Conservation (phyloP, 2,797 vertebrate species). For the Tamandua tetradactyla region DNA sequence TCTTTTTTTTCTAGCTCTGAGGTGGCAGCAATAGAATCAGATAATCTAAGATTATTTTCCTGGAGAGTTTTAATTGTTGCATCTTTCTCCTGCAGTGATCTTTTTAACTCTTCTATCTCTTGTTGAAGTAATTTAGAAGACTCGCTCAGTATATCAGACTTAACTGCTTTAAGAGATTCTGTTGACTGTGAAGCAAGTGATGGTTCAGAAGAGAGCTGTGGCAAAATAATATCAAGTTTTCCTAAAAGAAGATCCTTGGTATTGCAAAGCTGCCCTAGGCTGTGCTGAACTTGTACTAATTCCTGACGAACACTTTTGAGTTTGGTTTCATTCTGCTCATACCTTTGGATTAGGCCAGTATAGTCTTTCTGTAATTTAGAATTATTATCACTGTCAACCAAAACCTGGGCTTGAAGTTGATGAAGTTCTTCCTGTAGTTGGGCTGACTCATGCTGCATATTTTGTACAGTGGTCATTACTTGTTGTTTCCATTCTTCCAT, state of each 20-base stretch:
- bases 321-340: constrained; percentile 94
- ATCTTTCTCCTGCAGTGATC: constrained; percentile 90
- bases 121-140: constrained; percentile 80
- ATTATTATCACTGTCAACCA: constrained; percentile 92
- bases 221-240: constrained; percentile 90
- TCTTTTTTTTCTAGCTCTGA: constrained; percentile 89
- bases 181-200: not conserved
- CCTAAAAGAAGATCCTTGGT: constrained; percentile 94
- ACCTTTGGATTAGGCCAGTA: constrained; percentile 93
- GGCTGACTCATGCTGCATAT: constrained; percentile 98
- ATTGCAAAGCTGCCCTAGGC: constrained; percentile 93
- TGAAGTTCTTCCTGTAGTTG: constrained; percentile 96
- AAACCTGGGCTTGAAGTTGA: constrained; percentile 93
- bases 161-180: not conserved
- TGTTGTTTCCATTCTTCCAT: constrained; percentile 99
- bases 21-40: constrained; percentile 88
- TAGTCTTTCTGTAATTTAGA: constrained; percentile 94
- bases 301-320: constrained; percentile 93
- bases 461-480: constrained; percentile 97
- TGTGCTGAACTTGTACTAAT: constrained; percentile 94
- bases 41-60: constrained; percentile 94
- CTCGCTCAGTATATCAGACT: constrained; percentile 57
- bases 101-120: constrained; percentile 87
- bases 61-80: constrained; percentile 91
- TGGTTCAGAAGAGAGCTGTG: constrained; percentile 70